phyloP scores from a whole-genome alignment of 2,113 vertebrate species.

The Megaleporinus macrocephalus region DNA sequence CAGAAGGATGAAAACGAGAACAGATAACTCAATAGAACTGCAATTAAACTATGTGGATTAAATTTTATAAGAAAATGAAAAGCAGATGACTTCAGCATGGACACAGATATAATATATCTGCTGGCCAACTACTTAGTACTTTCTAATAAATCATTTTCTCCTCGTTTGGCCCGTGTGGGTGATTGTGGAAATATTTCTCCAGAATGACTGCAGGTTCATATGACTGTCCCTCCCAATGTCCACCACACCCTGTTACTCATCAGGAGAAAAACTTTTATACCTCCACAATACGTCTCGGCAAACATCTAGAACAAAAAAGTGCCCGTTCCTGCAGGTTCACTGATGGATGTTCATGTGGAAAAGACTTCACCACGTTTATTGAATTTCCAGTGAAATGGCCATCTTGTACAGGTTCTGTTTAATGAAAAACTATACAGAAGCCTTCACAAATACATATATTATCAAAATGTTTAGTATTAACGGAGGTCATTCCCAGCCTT shows the following conservation, averaged over 20 bases:
- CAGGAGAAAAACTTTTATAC: background rate
- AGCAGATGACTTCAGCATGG: background rate
- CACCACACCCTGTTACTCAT: constrained; percentile 27
- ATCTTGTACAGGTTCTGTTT: no score
- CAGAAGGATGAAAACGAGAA: constrained; percentile 19
- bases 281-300: constrained; percentile 9
- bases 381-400: no score
- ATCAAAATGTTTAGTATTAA: no score
- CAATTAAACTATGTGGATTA: constrained; percentile 8
- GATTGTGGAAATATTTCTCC: constrained; percentile 28
- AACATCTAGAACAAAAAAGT: constrained; percentile 2
- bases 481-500: no score
- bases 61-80: constrained; percentile 11
- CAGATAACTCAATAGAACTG: constrained; percentile 14
- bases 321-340: background rate
- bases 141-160: constrained; percentile 31
- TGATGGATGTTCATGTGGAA: no score
- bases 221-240: constrained; percentile 22
- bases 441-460: no score
- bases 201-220: constrained; percentile 8
- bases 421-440: no score
- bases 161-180: constrained; percentile 29
- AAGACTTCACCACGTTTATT: no score
- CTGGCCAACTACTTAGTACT: background rate
- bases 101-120: background rate